A percentile compares a stretch with the other conserved stretches of the same genome.
Conservation (phyloP, 2,888 invertebrate species). For the Harpalus rufipes region DNA sequence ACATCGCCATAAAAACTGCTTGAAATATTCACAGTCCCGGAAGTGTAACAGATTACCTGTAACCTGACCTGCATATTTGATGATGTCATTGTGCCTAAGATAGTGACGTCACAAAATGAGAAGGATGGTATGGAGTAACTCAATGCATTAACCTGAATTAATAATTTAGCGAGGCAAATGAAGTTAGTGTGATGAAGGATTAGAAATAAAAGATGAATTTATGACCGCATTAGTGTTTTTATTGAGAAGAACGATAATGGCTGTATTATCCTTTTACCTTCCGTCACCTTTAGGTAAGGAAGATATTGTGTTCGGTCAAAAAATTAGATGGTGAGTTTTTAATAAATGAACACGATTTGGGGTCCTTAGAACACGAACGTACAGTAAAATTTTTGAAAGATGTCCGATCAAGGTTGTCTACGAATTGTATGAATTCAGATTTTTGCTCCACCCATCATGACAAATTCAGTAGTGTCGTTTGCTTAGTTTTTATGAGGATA, state of each 20-base stretch:
- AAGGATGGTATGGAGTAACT: neutral
- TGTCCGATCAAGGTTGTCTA: too few relatives aligned
- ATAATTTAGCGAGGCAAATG: constrained; percentile 54
- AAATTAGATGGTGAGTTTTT: too few relatives aligned
- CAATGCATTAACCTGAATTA: constrained; percentile 41
- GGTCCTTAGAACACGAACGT: too few relatives aligned
- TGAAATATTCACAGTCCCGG: constrained; percentile 42
- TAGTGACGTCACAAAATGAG: neutral
- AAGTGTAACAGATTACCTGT: constrained; percentile 58
- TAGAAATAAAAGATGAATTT: neutral
- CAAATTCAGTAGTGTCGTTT: too few relatives aligned
- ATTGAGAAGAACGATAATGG: neutral
- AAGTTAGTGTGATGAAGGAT: neutral
- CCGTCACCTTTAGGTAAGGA: too few relatives aligned
- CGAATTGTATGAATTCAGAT: too few relatives aligned
- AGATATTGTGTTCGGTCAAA: too few relatives aligned
- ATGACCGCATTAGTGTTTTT: neutral
- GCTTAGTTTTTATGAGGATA: too few relatives aligned
- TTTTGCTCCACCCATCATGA: too few relatives aligned
- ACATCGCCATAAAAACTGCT: constrained; percentile 25
- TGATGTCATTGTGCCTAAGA: constrained; percentile 28
- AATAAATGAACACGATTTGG: too few relatives aligned
- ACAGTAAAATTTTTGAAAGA: too few relatives aligned
- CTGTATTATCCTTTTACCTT: too few relatives aligned
- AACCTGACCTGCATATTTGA: constrained; percentile 63